These are phyloP conservation scores for Laterallus jamaicensis DNA, from an alignment of 2,113 vertebrate species.

Conservation along the genomic window DNA sequence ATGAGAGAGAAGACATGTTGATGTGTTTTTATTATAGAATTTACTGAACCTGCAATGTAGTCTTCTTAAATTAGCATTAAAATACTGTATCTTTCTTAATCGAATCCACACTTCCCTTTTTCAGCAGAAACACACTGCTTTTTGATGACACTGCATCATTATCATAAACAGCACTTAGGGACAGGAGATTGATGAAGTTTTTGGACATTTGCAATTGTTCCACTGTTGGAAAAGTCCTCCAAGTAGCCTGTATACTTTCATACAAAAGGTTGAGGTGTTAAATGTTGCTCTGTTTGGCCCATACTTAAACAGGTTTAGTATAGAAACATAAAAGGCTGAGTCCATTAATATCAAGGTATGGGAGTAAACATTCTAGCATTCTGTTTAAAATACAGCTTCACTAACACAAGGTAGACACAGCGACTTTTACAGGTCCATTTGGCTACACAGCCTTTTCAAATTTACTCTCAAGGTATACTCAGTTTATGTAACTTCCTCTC, in stretches of 20 bases:
- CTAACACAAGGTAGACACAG: background rate
- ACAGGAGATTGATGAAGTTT: background rate
- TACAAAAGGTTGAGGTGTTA: background rate
- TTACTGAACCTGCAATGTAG: background rate
- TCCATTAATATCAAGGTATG: background rate
- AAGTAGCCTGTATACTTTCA: background rate
- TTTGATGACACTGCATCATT: background rate
- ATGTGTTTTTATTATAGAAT: slow-evolving; percentile 17
- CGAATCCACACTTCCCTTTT: background rate
- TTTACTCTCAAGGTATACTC: background rate
- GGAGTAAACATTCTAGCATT: background rate
- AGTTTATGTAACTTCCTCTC: background rate
- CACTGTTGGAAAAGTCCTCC: accelerated
- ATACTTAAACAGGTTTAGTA: background rate
- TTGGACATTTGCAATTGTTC: background rate
- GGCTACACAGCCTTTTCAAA: background rate
- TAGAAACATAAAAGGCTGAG: background rate
- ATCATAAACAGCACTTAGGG: background rate
- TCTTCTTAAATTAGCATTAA: background rate
- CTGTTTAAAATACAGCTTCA: background rate
- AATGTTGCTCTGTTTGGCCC: background rate
- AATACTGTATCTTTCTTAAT: background rate
- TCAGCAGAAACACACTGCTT: background rate
- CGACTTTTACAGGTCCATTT: background rate
- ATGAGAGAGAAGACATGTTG: background rate